A percentile compares a stretch with the other conserved stretches of the same genome.
Conservation (phyloP, 2,797 vertebrate genomes). For the Macrochelys suwanniensis region DNA sequence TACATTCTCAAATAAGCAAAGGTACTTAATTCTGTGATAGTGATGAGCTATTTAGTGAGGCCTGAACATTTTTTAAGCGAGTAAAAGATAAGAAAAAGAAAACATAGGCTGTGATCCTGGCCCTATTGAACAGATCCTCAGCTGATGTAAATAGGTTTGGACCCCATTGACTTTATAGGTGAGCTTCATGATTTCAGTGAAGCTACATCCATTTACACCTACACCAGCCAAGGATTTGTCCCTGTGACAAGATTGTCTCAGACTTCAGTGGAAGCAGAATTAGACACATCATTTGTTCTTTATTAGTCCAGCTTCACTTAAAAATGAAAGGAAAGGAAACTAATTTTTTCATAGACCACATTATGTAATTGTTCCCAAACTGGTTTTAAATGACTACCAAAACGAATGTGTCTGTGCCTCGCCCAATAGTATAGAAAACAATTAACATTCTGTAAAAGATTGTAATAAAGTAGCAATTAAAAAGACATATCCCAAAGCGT, state of each 20-base stretch:
- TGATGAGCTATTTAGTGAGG: slow-evolving; percentile 11
- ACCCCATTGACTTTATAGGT: slow-evolving; percentile 5
- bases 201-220: neutral
- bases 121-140: neutral
- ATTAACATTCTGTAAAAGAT: neutral
- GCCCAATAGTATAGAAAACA: neutral
- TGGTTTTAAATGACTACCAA: slow-evolving; percentile 3
- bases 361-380: neutral
- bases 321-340: slow-evolving; percentile 28
- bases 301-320: slow-evolving; percentile 42
- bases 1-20: slow-evolving; percentile 44
- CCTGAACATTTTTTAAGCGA: neutral
- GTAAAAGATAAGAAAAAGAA: neutral
- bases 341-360: neutral
- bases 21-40: slow-evolving; percentile 4
- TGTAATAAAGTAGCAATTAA: neutral
- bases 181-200: neutral
- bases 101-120: neutral
- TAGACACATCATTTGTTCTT: neutral
- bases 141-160: neutral
- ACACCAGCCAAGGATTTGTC: slow-evolving; percentile 1
- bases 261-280: neutral
- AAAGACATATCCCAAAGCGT: neutral
- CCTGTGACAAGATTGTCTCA: neutral
- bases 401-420: neutral